Conservation (phyloP, 1,140 invertebrate species). For the Leptinotarsa lineolata region DNA sequence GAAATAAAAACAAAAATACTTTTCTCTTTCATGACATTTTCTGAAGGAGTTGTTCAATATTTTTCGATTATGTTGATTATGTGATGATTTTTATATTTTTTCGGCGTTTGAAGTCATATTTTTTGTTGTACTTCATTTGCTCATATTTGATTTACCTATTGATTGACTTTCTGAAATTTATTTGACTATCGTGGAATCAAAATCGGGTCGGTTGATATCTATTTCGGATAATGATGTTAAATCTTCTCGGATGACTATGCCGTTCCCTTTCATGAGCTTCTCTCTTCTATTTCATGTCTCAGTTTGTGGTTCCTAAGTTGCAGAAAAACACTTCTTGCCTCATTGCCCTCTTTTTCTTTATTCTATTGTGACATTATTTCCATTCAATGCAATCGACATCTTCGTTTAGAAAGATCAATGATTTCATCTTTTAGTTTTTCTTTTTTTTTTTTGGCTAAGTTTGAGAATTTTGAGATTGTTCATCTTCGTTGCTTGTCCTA, state of each 20-base stretch:
- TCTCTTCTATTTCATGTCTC: not conserved
- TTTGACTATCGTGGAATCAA: too few relatives aligned
- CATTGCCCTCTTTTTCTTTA: not conserved
- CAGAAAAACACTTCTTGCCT: not conserved
- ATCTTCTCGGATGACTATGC: not conserved
- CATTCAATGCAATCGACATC: slow-evolving; percentile 14
- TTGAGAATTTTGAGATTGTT: not conserved
- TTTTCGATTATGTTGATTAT: too few relatives aligned
- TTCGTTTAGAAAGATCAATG: not conserved
- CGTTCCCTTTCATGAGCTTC: not conserved
- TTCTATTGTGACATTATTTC: not conserved
- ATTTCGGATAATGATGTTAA: too few relatives aligned
- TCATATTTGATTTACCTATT: too few relatives aligned
- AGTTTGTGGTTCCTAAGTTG: slow-evolving; percentile 6
- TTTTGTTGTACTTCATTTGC: too few relatives aligned
- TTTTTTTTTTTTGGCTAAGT: not conserved
- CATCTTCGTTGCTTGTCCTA: slow-evolving; percentile 7
- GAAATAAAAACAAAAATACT: too few relatives aligned
- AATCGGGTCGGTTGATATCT: too few relatives aligned
- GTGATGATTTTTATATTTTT: too few relatives aligned
- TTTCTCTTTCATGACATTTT: too few relatives aligned
- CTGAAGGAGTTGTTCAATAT: too few relatives aligned
- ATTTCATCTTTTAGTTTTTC: not conserved
- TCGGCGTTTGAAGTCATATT: too few relatives aligned
- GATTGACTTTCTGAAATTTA: too few relatives aligned